These are phyloP conservation scores for Cochlearius cochlearius DNA, from an alignment of 2,113 vertebrate species.

Conservation along the genomic window DNA sequence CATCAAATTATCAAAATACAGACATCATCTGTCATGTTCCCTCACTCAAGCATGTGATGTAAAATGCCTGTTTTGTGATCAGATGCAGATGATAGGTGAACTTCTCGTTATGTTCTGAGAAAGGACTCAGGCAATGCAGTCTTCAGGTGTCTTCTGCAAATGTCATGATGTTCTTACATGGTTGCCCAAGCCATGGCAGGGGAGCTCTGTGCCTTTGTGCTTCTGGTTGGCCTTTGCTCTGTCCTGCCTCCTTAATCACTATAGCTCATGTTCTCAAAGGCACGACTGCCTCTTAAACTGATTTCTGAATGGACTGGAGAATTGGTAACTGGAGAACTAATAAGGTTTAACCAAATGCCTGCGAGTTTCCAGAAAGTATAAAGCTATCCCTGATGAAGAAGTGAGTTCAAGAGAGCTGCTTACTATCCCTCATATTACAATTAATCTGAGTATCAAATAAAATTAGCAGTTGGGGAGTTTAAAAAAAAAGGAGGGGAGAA, in stretches of 20 bases:
- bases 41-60: not conserved
- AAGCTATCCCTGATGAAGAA: not conserved
- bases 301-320: not conserved
- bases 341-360: not conserved
- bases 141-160: not conserved
- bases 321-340: not conserved
- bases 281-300: not conserved
- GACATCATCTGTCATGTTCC: not conserved
- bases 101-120: not conserved
- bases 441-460: not conserved
- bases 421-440: not conserved
- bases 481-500: not conserved
- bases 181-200: not conserved
- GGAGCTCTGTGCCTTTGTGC: not conserved
- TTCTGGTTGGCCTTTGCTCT: not conserved
- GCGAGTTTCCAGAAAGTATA: not conserved
- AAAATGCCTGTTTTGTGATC: not conserved
- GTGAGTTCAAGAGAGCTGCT: not conserved
- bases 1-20: not conserved
- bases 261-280: not conserved
- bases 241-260: not conserved
- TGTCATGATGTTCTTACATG: rapidly evolving
- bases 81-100: not conserved
- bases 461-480: not conserved
- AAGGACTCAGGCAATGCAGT: not conserved